phyloP scores from a whole-genome alignment of 2,888 invertebrate genomes.

The Phortica magna region DNA sequence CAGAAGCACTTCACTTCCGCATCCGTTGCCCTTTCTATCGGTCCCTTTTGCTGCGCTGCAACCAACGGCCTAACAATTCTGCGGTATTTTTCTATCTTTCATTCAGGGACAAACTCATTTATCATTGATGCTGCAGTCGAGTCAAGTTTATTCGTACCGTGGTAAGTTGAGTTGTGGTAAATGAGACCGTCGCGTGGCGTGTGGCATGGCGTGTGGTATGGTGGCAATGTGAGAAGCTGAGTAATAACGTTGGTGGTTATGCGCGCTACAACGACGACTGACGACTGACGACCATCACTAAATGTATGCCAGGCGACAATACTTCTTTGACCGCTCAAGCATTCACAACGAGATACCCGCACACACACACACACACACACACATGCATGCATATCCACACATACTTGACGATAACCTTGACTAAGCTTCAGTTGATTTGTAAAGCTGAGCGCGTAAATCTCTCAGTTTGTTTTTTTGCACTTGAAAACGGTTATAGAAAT shows the following conservation, averaged over 20 bases:
- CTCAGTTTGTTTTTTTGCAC: neutral
- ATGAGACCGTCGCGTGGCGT: slow-evolving; percentile 31
- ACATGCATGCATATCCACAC: slow-evolving; percentile 44
- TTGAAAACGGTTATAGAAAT: slow-evolving; percentile 14
- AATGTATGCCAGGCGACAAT: slow-evolving; percentile 37
- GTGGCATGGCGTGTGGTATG: no score
- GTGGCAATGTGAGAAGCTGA: slow-evolving; percentile 7
- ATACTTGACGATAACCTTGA: slow-evolving; percentile 30
- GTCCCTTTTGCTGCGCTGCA: slow-evolving; percentile 13
- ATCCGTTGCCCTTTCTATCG: neutral
- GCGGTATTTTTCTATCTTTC: slow-evolving; percentile 64
- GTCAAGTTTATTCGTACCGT: slow-evolving; percentile 1
- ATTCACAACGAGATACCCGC: slow-evolving; percentile 27
- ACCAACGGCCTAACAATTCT: slow-evolving; percentile 18
- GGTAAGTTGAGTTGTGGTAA: slow-evolving; percentile 1
- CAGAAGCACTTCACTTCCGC: slow-evolving; percentile 8
- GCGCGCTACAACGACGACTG: slow-evolving; percentile 48
- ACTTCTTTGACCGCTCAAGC: slow-evolving; percentile 63
- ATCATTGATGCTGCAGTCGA: slow-evolving; percentile 67
- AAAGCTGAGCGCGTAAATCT: slow-evolving; percentile 51
- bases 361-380: slow-evolving; percentile 26
- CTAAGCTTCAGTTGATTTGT: slow-evolving; percentile 67
- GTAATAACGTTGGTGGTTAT: slow-evolving; percentile 39
- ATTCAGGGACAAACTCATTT: slow-evolving; percentile 63
- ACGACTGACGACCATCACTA: slow-evolving; percentile 7